Evolutionary conservation across 2,888 invertebrate species (phyloP), one percentile per base, ranked within the genome.

Genomic region (Athalia circularis): DNA sequence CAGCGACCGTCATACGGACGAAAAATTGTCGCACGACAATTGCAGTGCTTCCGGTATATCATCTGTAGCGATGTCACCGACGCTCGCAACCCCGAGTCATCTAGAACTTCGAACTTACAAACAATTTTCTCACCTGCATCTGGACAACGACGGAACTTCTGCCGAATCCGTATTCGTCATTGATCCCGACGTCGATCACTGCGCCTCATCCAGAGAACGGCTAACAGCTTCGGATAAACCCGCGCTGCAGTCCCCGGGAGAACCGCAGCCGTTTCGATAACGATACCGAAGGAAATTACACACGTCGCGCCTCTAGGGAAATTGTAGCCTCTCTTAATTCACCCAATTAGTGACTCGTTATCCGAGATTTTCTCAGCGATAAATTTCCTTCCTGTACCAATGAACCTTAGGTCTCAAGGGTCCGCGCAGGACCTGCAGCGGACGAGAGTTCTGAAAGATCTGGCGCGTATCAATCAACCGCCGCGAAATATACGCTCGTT

Each of bases 161-260:
- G 81, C 84, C 0, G 84, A 85, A 8, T 84, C 86, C n/a, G 84
- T 84, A 45, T 85, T 86, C 65, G 83, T 87, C 1, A 87, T 87
- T 62, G 86, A 87, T 45, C 88, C 84, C 3, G 87, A 88, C 45
- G 84, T 87, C 1, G 87, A 86, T 80, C 82, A 80, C 3, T 77
- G 75, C 8, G 82, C 82, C 4, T 77, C 79, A 61, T 80, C 67
- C 45, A 77, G 65, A 59, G 68, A 65, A 59, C 48, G 74, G 54
- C 52, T 11, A 54, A 79, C 62, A 2, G 29, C 29, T 29, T 2
- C 29, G 2, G 29, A 29, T 29, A 29, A 29, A 78, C 52, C 11
- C 50, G 70, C 15, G 11, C 13, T 50, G n/a, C 6, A 11, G 9
- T 13, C 29, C 5, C 7, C 9, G 13, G 52, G 57, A 57, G 29